A percentile compares a stretch with the other conserved stretches of the same genome.
phyloP scores from a whole-genome alignment of 2,797 vertebrate species.

The Alosa sapidissima region DNA sequence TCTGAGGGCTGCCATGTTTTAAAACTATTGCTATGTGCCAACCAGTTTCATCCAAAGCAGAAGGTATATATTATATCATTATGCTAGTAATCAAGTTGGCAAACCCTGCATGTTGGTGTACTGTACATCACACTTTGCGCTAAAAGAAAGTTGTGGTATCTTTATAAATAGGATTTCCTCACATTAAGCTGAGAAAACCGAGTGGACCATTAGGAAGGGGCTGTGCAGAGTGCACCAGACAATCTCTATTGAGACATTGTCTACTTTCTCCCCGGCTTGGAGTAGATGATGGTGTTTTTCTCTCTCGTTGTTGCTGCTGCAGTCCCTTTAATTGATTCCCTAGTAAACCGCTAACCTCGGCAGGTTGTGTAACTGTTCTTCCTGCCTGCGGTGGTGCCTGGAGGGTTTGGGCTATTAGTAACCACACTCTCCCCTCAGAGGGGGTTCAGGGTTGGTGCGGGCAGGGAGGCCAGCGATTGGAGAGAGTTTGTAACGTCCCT shows the following conservation, averaged over 20 bases:
- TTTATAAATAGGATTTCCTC: slow-evolving; percentile 14
- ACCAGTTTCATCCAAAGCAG: neutral
- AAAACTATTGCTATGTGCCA: neutral
- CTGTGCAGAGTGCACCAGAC: neutral
- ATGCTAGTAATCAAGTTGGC: neutral
- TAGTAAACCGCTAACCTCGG: slow-evolving; percentile 44
- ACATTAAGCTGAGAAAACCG: slow-evolving; percentile 30
- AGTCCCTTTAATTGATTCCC: slow-evolving; percentile 51
- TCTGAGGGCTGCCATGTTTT: neutral
- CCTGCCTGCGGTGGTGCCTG: slow-evolving; percentile 51
- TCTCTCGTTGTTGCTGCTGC: neutral
- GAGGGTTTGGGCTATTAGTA: slow-evolving; percentile 48
- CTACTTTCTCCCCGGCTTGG: neutral
- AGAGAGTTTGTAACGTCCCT: slow-evolving; percentile 36
- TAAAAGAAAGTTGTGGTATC: neutral
- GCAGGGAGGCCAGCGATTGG: slow-evolving; percentile 27
- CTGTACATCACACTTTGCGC: neutral
- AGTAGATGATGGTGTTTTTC: neutral
- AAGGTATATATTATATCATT: neutral
- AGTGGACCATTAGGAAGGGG: neutral
- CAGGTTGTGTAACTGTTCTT: slow-evolving; percentile 52
- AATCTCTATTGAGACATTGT: slow-evolving; percentile 23
- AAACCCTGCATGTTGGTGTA: neutral
- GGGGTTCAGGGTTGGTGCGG: slow-evolving; percentile 46
- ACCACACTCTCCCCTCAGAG: slow-evolving; percentile 50